These are phyloP conservation scores for Axinella damicornis DNA, from an alignment of 37 sponge, comb jelly and placozoan genomes.

Conservation along the genomic window DNA sequence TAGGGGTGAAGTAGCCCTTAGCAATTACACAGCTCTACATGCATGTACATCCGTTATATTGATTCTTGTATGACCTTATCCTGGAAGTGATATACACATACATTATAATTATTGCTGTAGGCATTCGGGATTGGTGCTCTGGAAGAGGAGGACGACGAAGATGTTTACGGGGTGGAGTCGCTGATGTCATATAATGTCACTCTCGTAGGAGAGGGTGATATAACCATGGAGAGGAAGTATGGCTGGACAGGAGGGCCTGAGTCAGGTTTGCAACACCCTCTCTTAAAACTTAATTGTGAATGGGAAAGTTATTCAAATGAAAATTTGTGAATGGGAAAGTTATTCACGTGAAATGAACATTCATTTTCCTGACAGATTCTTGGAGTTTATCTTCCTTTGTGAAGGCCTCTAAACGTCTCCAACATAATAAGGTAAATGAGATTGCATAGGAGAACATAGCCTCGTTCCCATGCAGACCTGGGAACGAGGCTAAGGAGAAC, in stretches of 20 bases:
- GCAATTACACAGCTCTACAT: no score
- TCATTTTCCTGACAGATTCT: constrained; percentile 1
- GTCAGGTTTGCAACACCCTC: constrained; percentile 27
- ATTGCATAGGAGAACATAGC: no score
- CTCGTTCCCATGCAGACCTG: no score
- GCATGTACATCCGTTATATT: no score
- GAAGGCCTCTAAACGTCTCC: constrained; percentile 34
- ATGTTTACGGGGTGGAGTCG: constrained; percentile 80
- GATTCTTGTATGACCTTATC: no score
- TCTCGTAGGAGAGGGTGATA: constrained; percentile 59
- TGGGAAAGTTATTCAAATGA: not conserved
- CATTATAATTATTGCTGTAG: constrained; percentile 37
- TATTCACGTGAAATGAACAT: not conserved
- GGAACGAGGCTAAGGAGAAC: no score
- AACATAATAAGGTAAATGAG: constrained; percentile 11
- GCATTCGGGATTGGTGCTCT: constrained; percentile 97
- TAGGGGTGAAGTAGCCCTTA: no score
- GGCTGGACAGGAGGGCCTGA: constrained; percentile 81
- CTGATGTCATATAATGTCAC: constrained; percentile 61
- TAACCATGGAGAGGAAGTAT: constrained; percentile 49
- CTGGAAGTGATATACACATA: no score
- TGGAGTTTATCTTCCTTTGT: constrained; percentile 54
- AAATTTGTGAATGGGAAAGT: no score
- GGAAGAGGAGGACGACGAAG: constrained; percentile 88
- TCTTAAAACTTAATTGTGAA: not conserved